phyloP scores from a whole-genome alignment of 2,888 invertebrate species.

The Meandrusa payeni region DNA sequence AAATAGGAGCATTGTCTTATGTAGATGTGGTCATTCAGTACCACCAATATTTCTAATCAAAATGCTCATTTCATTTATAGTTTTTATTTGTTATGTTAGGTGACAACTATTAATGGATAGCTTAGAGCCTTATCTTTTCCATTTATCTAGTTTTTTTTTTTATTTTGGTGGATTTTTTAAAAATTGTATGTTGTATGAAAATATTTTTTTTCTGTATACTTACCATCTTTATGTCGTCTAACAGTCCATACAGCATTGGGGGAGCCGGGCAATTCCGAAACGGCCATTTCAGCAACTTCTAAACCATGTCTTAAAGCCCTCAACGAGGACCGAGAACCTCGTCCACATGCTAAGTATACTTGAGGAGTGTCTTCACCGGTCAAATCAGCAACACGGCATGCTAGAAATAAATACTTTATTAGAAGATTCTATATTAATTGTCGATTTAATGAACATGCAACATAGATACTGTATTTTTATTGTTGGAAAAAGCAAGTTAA shows the following conservation, averaged over 20 bases:
- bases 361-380: slow-evolving; percentile 99
- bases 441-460: too few relatives aligned
- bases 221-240: slow-evolving; percentile 96
- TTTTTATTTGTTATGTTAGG: background rate
- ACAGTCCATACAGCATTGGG: slow-evolving; percentile 99
- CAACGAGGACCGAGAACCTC: slow-evolving; percentile 96
- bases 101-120: too few relatives aligned
- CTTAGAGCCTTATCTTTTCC: too few relatives aligned
- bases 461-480: too few relatives aligned
- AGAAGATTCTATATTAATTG: too few relatives aligned
- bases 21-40: slow-evolving; percentile 78
- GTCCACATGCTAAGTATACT: slow-evolving; percentile 96
- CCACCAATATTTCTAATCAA: slow-evolving; percentile 78
- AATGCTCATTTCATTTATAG: slow-evolving; percentile 46
- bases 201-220: slow-evolving; percentile 56
- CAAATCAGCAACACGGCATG: slow-evolving; percentile 94
- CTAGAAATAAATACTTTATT: slow-evolving; percentile 45
- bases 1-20: slow-evolving; percentile 74
- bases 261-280: slow-evolving; percentile 99
- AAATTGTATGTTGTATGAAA: too few relatives aligned
- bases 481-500: too few relatives aligned
- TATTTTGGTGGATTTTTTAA: background rate
- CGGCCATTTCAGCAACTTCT: slow-evolving; percentile 99
- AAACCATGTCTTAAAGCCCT: slow-evolving; percentile 97
- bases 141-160: slow-evolving; percentile 6